Percentiles rank a stretch among this genome's conserved stretches.
Conservation (phyloP, 53 echinoderm and acorn worm genomes). For the Paelopatides confundens region DNA sequence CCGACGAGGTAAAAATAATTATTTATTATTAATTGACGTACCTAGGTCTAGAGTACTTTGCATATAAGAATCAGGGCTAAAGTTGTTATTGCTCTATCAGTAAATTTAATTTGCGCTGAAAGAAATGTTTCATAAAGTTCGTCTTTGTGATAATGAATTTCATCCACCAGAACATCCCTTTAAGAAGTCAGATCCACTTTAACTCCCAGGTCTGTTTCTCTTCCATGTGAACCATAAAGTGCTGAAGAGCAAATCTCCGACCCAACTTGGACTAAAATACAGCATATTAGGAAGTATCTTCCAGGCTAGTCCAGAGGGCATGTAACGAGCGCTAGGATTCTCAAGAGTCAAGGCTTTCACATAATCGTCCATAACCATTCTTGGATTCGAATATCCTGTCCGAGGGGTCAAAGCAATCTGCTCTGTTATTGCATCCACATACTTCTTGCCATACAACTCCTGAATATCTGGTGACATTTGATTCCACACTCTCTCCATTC, state of each 20-base stretch:
- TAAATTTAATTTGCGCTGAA: too few relatives aligned
- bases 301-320: constrained; percentile 54
- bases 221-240: not conserved
- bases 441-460: constrained; percentile 68
- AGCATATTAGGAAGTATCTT: constrained; percentile 48
- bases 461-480: constrained; percentile 47
- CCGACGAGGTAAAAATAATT: too few relatives aligned
- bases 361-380: constrained; percentile 52
- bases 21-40: too few relatives aligned
- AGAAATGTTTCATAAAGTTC: too few relatives aligned
- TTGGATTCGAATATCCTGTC: not conserved
- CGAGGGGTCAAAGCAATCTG: not conserved
- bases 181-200: not conserved
- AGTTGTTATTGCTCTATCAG: too few relatives aligned
- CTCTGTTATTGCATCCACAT: constrained; percentile 37
- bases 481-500: constrained; percentile 51
- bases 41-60: too few relatives aligned
- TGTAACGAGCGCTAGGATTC: constrained; percentile 61
- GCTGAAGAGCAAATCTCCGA: constrained; percentile 61
- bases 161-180: too few relatives aligned
- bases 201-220: not conserved
- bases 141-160: too few relatives aligned
- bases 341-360: constrained; percentile 59
- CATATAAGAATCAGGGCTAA: too few relatives aligned
- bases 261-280: constrained; percentile 46